Conservation (phyloP, 1,140 invertebrate species). For the Microplitis mediator region DNA sequence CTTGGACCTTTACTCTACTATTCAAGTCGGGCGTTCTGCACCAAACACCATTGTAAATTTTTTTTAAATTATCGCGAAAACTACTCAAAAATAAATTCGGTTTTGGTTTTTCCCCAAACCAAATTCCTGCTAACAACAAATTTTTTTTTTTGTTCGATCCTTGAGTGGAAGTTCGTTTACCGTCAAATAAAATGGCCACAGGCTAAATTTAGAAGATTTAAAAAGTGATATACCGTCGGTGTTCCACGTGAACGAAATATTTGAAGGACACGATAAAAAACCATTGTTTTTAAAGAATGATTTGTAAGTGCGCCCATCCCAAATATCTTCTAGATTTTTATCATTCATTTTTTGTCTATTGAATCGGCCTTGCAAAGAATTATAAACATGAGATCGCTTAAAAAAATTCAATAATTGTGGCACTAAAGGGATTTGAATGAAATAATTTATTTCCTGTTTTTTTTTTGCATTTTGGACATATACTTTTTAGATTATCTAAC, state of each 20-base stretch:
- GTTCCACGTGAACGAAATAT: constrained; percentile 11
- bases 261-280: background rate
- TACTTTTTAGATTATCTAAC: background rate
- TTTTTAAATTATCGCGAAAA: background rate
- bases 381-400: background rate
- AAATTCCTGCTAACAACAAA: background rate
- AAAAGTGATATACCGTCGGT: background rate
- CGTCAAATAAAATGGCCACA: constrained; percentile 10
- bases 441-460: background rate
- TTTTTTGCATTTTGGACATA: background rate
- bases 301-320: constrained; percentile 31
- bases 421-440: background rate
- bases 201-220: background rate
- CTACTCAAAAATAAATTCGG: background rate
- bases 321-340: constrained; percentile 32
- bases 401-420: background rate
- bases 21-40: background rate
- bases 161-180: constrained; percentile 9
- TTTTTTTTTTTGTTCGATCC: background rate
- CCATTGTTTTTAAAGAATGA: background rate
- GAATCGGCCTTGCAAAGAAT: background rate
- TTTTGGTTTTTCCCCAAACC: background rate
- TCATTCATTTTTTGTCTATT: background rate
- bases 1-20: background rate
- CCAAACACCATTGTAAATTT: background rate